Evolutionary conservation across 2,113 vertebrate species (phyloP).

Genomic region (Grus americana): DNA sequence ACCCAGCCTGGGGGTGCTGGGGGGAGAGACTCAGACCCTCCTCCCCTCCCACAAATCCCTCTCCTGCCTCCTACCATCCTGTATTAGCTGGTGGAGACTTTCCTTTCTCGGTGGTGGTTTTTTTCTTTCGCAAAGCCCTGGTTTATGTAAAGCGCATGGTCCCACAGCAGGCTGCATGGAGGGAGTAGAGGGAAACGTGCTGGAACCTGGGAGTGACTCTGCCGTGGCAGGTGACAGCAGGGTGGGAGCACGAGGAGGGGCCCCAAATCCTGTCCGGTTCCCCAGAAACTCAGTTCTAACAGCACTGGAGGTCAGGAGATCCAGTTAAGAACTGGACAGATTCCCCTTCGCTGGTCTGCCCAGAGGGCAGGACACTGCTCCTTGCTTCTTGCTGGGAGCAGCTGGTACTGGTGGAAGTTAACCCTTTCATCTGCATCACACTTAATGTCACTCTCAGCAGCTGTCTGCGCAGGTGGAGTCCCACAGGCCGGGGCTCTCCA

Average conservation of each 20-base stretch:
- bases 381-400: background rate
- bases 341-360: background rate
- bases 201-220: background rate
- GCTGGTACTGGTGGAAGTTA: background rate
- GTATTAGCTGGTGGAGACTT: background rate
- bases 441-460: fast-evolving
- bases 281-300: background rate
- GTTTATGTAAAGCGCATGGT: background rate
- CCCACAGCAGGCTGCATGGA: background rate
- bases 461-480: background rate
- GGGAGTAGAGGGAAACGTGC: background rate
- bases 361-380: background rate
- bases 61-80: background rate
- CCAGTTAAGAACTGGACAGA: background rate
- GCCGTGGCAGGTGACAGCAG: fast-evolving
- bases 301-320: background rate
- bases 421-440: background rate
- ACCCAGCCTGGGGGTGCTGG: background rate
- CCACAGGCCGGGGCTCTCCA: background rate
- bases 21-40: background rate
- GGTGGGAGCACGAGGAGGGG: background rate
- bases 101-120: background rate
- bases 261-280: background rate
- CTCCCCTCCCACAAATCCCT: background rate
- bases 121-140: background rate